A percentile compares a stretch with the other conserved stretches of the same genome.
Evolutionary conservation across 2,113 vertebrate species (phyloP).

Genomic region (Osmerus mordax): DNA sequence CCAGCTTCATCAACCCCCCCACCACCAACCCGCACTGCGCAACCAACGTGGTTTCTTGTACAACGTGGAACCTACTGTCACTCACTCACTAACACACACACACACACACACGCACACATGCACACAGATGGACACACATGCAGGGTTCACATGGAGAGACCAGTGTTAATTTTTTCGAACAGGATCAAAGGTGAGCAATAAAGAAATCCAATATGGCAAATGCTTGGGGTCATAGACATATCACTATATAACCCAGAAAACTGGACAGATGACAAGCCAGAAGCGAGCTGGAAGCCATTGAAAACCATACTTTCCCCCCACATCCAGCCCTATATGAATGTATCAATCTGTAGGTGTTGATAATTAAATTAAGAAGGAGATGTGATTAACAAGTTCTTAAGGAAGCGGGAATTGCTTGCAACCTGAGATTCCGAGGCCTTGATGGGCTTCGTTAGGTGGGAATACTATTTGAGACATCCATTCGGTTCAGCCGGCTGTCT

Average conservation of each 20-base stretch:
- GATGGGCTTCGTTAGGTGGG: constrained; percentile 55
- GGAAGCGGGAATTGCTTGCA: constrained; percentile 65
- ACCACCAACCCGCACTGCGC: constrained; percentile 26
- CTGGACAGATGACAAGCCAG: constrained; percentile 82
- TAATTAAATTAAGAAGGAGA: constrained; percentile 70
- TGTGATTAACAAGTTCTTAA: constrained; percentile 73
- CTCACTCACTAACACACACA: background rate
- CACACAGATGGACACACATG: constrained; percentile 4
- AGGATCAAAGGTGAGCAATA: constrained; percentile 84
- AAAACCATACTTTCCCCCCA: constrained; percentile 59
- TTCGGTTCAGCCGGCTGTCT: constrained; percentile 67
- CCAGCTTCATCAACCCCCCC: constrained; percentile 11
- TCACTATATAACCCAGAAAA: constrained; percentile 78
- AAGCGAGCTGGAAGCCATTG: constrained; percentile 78
- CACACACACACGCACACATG: constrained; percentile 3
- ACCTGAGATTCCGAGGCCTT: constrained; percentile 52
- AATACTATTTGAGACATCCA: constrained; percentile 57
- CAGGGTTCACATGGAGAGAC: constrained; percentile 75
- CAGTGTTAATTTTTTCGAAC: constrained; percentile 81
- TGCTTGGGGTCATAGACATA: constrained; percentile 74
- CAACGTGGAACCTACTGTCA: constrained; percentile 44
- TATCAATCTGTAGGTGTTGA: constrained; percentile 73
- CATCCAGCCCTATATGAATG: constrained; percentile 53
- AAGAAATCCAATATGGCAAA: constrained; percentile 86
- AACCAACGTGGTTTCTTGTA: constrained; percentile 33